phyloP scores from a whole-genome alignment of 2,113 vertebrate genomes.

The Merops nubicus region DNA sequence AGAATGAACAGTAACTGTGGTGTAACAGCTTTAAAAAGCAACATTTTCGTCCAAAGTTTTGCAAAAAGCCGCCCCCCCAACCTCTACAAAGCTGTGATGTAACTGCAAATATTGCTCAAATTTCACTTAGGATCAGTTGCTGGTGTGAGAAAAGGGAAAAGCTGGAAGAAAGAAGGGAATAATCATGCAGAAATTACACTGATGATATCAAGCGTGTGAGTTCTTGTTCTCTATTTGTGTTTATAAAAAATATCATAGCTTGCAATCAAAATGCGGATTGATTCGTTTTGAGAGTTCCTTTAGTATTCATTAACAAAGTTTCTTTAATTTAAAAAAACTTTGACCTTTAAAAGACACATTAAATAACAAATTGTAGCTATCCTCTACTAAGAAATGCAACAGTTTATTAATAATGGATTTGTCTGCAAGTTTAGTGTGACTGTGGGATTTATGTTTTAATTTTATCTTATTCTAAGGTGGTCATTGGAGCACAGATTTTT shows the following conservation, averaged over 20 bases:
- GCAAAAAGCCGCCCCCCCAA: neutral
- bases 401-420: neutral
- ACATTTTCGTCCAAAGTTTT: neutral
- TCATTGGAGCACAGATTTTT: neutral
- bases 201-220: rapidly evolving
- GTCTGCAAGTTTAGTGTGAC: neutral
- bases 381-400: neutral
- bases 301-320: neutral
- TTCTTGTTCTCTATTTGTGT: neutral
- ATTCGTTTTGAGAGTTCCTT: neutral
- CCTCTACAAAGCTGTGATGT: neutral
- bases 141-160: neutral
- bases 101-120: neutral
- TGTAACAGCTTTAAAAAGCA: neutral
- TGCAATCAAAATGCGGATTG: neutral
- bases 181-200: neutral
- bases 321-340: neutral
- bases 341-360: neutral
- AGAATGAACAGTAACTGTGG: neutral
- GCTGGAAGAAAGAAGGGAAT: neutral
- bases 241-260: neutral
- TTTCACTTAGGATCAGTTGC: neutral
- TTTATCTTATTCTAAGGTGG: neutral
- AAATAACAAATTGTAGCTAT: neutral
- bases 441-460: neutral